Base-by-base conservation (phyloP, 2,888 invertebrate species). In the Dasysyrphus tricinctus region DNA sequence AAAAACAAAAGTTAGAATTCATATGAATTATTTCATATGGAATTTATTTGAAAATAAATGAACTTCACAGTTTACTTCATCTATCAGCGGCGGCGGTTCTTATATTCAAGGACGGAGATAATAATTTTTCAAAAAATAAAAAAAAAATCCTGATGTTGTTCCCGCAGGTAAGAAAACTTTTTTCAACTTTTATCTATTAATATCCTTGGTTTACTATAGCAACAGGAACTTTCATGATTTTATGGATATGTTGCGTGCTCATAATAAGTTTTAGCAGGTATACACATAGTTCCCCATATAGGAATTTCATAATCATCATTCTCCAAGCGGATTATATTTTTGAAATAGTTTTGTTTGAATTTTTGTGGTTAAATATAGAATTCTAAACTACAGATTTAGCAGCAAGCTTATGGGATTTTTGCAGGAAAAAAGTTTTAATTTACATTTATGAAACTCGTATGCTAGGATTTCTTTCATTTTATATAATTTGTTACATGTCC, bases 21-120 rank as follows among this genome's bases (percentile, higher is more conserved):
- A 74, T 56, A 67, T 24, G 42, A 61, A 34, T 54, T 74, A 34
- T 54, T 74, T 24, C 42, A 51, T 12, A 32, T 14, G 47, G 73
- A 34, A 67, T 24, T 59, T 19, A 59, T 39, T 47, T 19, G 44
- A 2, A 39, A 34, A 44, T 34, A 65, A 61, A 61, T 61, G 19
- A 59, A 73, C 73, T 67, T 67, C 32, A 24, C 24, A 63, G 24
- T 51, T 42, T 8, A 37, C 67, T 34, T 59, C 69, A 61, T 75
- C 44, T 69, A 67, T 54, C 69, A 67, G 29, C 24, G 44, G 24
- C 69, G 59, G 29, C 24, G 44, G 24, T 54, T 51, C 57, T 42
- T 44, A 1, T 29, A 54, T 29, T 54, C 51, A 54, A 54, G 42
- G 11, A 7, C 19, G n/a, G 4, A 42, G 19, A 42, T 24, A 32